phyloP scores from a whole-genome alignment of 2,888 invertebrate species.

The Dione juno region DNA sequence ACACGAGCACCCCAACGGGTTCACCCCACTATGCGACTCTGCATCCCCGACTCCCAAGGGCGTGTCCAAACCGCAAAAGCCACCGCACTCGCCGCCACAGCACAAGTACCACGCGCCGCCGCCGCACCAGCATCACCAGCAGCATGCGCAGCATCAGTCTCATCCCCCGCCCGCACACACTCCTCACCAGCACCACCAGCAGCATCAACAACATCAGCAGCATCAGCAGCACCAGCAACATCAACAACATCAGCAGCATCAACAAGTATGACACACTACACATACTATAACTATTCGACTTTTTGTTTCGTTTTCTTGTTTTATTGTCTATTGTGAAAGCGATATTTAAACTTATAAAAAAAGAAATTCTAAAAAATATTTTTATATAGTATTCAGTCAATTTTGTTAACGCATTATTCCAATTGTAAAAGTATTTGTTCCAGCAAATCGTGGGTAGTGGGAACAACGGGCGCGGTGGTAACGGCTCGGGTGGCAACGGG shows the following conservation, averaged over 20 bases:
- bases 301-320: not conserved
- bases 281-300: not conserved
- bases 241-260: slow-evolving; percentile 52
- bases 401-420: slow-evolving; percentile 18
- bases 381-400: not conserved
- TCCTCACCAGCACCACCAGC: slow-evolving; percentile 52
- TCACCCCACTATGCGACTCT: slow-evolving; percentile 85
- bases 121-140: slow-evolving; percentile 60
- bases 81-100: slow-evolving; percentile 78
- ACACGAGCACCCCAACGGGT: slow-evolving; percentile 79
- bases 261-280: slow-evolving; percentile 49
- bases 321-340: not conserved
- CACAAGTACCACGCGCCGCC: slow-evolving; percentile 79
- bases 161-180: slow-evolving; percentile 74
- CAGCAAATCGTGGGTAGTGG: slow-evolving; percentile 70
- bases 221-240: slow-evolving; percentile 55
- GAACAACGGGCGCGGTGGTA: slow-evolving; percentile 65
- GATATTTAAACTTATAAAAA: not conserved
- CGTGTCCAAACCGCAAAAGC: slow-evolving; percentile 66
- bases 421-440: slow-evolving; percentile 30
- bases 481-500: slow-evolving; percentile 59
- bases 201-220: slow-evolving; percentile 52
- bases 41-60: slow-evolving; percentile 81
- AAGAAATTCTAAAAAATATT: not conserved
- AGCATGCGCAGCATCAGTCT: slow-evolving; percentile 55